Evolutionary conservation across 2,888 invertebrate species (phyloP).

Genomic region (Lampropteryx suffumata): DNA sequence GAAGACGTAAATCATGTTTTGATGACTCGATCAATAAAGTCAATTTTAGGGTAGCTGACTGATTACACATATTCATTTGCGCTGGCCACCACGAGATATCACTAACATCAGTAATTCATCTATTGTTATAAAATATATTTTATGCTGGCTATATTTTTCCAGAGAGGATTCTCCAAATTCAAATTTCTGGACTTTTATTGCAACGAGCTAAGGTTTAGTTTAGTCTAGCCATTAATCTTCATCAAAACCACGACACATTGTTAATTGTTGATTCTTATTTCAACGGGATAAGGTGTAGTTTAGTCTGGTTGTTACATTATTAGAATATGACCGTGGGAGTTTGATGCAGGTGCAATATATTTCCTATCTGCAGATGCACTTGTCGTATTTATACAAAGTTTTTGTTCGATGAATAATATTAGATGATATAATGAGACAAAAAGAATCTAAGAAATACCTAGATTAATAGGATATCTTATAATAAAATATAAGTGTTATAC

Average conservation of each 20-base stretch:
- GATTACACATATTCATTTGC: background rate
- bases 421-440: too few relatives aligned
- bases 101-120: too few relatives aligned
- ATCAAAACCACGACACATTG: background rate
- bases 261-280: constrained; percentile 5
- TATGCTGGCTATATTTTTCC: too few relatives aligned
- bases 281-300: constrained; percentile 10
- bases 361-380: constrained; percentile 73
- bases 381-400: constrained; percentile 34
- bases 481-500: too few relatives aligned
- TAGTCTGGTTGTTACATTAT: background rate
- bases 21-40: constrained; percentile 2
- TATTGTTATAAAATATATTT: too few relatives aligned
- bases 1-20: constrained; percentile 15
- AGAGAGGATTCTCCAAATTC: too few relatives aligned
- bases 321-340: constrained; percentile 66
- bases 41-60: constrained; percentile 1
- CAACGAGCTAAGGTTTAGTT: background rate
- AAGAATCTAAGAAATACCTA: too few relatives aligned
- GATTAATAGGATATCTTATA: too few relatives aligned
- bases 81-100: background rate
- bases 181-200: too few relatives aligned
- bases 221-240: background rate
- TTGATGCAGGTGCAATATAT: constrained; percentile 68
- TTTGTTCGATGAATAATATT: constrained; percentile 17